A percentile compares a stretch with the other conserved stretches of the same genome.
phyloP scores from a whole-genome alignment of 2,113 vertebrate species.

The Hydrochoerus hydrochaeris region DNA sequence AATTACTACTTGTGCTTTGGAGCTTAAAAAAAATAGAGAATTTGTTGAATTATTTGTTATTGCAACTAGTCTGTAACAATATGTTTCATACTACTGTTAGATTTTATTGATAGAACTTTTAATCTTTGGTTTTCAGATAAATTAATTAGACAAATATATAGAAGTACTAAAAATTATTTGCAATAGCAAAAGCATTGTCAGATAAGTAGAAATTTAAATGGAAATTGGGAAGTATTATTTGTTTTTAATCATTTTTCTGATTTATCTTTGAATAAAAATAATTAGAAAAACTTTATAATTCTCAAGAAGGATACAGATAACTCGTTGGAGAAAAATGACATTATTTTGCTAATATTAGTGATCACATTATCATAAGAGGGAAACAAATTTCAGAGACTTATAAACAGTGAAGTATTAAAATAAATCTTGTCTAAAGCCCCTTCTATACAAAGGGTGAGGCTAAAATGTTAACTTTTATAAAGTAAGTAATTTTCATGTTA shows the following conservation, averaged over 20 bases:
- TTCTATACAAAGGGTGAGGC: not conserved
- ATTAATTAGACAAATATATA: not conserved
- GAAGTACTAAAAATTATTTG: not conserved
- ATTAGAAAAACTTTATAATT: not conserved
- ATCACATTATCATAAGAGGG: not conserved
- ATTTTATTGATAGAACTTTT: not conserved
- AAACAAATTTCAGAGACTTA: conserved; percentile 21
- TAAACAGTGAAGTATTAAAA: not conserved
- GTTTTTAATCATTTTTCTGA: conserved; percentile 6
- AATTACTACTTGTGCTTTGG: not conserved
- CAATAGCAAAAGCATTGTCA: not conserved
- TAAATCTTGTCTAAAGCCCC: not conserved
- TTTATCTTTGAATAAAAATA: not conserved
- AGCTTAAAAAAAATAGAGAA: not conserved
- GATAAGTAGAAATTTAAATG: not conserved
- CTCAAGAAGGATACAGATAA: not conserved
- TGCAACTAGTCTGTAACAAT: not conserved
- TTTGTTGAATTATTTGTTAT: not conserved
- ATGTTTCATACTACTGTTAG: not conserved
- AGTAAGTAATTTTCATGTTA: not conserved
- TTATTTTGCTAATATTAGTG: not conserved
- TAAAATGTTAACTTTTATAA: not conserved
- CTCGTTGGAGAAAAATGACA: not conserved
- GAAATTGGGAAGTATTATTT: not conserved
- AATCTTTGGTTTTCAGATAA: not conserved